Conservation (phyloP, 2,888 invertebrate species). For the Subacronicta megacephala region DNA sequence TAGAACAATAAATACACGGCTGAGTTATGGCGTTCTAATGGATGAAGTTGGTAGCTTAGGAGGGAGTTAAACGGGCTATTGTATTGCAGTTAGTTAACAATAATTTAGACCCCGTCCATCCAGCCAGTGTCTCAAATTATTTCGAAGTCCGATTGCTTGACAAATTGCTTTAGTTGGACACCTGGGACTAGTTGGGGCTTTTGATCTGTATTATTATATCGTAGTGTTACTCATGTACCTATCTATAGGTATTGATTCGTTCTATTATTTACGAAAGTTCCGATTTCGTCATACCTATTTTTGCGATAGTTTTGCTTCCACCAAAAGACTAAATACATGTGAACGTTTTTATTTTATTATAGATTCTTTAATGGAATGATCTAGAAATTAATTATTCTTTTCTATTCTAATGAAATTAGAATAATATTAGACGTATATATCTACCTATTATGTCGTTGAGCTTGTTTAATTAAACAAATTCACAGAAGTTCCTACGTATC, state of each 20-base stretch:
- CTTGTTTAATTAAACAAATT: too few relatives aligned
- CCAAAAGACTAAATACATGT: too few relatives aligned
- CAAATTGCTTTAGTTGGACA: slow-evolving; percentile 46
- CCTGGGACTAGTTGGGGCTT: slow-evolving; percentile 26
- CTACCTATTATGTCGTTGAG: too few relatives aligned
- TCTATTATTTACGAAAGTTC: background rate
- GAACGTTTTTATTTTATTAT: too few relatives aligned
- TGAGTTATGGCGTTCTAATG: slow-evolving; percentile 69
- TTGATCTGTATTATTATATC: slow-evolving; percentile 22
- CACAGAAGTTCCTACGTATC: too few relatives aligned
- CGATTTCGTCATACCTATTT: too few relatives aligned
- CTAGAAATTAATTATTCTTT: too few relatives aligned
- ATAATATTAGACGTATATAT: too few relatives aligned
- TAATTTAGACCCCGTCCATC: slow-evolving; percentile 62
- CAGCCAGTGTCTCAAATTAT: slow-evolving; percentile 51
- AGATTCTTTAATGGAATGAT: too few relatives aligned
- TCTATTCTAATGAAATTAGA: too few relatives aligned
- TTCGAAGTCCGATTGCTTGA: slow-evolving; percentile 47
- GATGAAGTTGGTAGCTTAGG: slow-evolving; percentile 64
- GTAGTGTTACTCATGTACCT: background rate
- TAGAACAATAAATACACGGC: slow-evolving; percentile 52
- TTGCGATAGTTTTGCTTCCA: too few relatives aligned
- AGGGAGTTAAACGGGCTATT: slow-evolving; percentile 62
- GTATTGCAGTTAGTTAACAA: slow-evolving; percentile 69
- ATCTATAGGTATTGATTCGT: too few relatives aligned